A percentile compares a stretch with the other conserved stretches of the same genome.
Evolutionary conservation across 2,113 vertebrate species (phyloP).

Genomic region (Gopherus evgoodei): DNA sequence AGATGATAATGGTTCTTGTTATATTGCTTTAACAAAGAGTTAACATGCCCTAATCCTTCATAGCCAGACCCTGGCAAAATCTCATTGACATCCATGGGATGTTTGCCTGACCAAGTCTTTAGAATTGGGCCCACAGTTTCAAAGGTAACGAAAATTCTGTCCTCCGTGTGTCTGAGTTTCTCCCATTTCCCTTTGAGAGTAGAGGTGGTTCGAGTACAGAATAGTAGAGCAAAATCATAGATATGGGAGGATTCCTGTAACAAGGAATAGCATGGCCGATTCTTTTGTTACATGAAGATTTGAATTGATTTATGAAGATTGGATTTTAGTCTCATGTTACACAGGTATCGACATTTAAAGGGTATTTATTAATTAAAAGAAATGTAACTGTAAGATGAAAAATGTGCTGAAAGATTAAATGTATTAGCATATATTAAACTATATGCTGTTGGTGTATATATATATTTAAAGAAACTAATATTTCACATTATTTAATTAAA

Average conservation of each 20-base stretch:
- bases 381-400: slow-evolving; percentile 29
- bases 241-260: background rate
- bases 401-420: background rate
- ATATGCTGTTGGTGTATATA: background rate
- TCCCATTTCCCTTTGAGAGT: background rate
- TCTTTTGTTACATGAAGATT: slow-evolving; percentile 11
- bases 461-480: background rate
- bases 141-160: background rate
- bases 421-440: slow-evolving; percentile 26
- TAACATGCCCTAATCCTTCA: background rate
- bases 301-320: slow-evolving; percentile 33
- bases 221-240: background rate
- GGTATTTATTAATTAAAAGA: slow-evolving; percentile 36
- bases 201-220: background rate
- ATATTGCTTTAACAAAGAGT: background rate
- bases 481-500: slow-evolving; percentile 40
- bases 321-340: slow-evolving; percentile 24
- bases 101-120: background rate
- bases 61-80: background rate
- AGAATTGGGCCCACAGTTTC: background rate
- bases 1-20: background rate
- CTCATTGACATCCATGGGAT: background rate
- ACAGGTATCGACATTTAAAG: slow-evolving; percentile 17
- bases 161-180: background rate
- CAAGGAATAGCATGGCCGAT: slow-evolving; percentile 31